Evolutionary conservation across 2,888 invertebrate species (phyloP).

Genomic region (Kryphioiulus occultus): DNA sequence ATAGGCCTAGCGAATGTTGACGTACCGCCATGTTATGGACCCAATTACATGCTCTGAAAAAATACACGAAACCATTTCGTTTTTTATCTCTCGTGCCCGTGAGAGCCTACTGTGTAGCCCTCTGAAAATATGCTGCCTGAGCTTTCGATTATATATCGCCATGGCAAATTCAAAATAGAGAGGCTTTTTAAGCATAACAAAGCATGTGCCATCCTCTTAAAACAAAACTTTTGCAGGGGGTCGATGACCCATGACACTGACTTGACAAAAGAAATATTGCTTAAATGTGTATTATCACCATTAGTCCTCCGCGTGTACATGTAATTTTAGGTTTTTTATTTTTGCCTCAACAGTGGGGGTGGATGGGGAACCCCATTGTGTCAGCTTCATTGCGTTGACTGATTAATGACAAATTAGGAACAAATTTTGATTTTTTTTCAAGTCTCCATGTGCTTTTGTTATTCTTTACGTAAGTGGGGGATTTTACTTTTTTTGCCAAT

Average conservation of each 20-base stretch:
- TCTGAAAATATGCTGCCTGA: neutral
- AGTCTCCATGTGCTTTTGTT: neutral
- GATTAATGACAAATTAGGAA: neutral
- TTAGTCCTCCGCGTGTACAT: neutral
- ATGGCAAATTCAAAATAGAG: neutral
- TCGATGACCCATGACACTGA: neutral
- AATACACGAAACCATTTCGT: constrained; percentile 6
- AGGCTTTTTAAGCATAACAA: neutral
- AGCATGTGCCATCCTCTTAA: neutral
- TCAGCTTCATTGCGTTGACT: neutral
- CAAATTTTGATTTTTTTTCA: neutral
- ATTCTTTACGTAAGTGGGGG: too few relatives aligned
- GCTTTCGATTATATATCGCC: neutral
- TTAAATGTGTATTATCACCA: neutral
- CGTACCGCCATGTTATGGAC: constrained; percentile 36
- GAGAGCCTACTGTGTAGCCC: neutral
- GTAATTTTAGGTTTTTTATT: neutral
- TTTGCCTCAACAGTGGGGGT: neutral
- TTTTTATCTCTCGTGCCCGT: neutral
- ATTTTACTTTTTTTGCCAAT: too few relatives aligned
- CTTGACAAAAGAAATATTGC: neutral
- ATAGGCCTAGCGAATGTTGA: neutral
- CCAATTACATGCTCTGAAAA: constrained; percentile 44
- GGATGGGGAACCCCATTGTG: neutral
- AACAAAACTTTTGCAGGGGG: neutral